These are phyloP conservation scores for Schizopygopsis malacanthus DNA, from an alignment of 2,797 vertebrate genomes.

Conservation along the genomic window DNA sequence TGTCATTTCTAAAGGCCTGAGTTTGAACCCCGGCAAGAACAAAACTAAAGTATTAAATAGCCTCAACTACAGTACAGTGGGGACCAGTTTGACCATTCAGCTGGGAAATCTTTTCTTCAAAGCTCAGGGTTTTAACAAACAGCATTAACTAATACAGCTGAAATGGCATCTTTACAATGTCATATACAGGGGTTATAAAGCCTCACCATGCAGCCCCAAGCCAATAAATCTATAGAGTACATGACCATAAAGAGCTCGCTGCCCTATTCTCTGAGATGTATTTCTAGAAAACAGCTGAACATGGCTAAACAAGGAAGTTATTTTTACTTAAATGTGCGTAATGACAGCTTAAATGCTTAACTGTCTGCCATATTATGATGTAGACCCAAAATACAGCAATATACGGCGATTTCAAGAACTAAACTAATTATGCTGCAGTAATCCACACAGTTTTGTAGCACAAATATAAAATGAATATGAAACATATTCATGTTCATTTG, in stretches of 20 bases:
- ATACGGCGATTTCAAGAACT: background rate
- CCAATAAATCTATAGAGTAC: slow-evolving; percentile 54
- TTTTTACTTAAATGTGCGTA: background rate
- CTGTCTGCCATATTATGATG: background rate
- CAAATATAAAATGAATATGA: background rate
- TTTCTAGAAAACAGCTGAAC: slow-evolving; percentile 36
- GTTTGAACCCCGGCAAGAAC: slow-evolving; percentile 12
- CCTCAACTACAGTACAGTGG: slow-evolving; percentile 25
- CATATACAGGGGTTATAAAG: slow-evolving; percentile 60
- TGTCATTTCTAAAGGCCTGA: slow-evolving; percentile 26
- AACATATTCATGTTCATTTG: background rate
- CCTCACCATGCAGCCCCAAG: slow-evolving; percentile 30
- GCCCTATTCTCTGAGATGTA: slow-evolving; percentile 28
- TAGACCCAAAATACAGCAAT: background rate
- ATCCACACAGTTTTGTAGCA: background rate
- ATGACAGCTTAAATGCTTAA: slow-evolving; percentile 10
- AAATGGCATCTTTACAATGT: slow-evolving; percentile 66
- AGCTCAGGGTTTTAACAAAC: slow-evolving; percentile 66
- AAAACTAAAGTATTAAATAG: slow-evolving; percentile 38
- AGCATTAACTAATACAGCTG: slow-evolving; percentile 71
- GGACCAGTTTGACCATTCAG: slow-evolving; percentile 2
- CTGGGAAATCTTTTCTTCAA: slow-evolving; percentile 68
- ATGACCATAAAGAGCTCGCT: slow-evolving; percentile 32
- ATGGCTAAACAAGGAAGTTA: background rate
- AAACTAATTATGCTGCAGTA: slow-evolving; percentile 7